Base-by-base conservation (phyloP, 2,113 vertebrate genomes). In the Orycteropus afer region DNA sequence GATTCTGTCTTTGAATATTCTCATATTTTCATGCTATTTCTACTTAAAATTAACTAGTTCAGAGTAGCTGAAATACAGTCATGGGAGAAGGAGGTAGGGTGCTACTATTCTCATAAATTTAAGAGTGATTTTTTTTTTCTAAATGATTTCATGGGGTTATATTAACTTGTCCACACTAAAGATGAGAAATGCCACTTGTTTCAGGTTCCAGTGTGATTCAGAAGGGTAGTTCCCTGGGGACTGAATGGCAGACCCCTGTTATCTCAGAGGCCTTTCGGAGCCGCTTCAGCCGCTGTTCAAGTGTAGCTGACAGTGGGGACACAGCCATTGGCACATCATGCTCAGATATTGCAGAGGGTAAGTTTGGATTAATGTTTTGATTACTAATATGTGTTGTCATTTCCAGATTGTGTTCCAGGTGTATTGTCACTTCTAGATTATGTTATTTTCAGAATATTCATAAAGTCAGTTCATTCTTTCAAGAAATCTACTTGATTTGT, bases 301-400 rank as follows among this genome's bases (percentile, higher is more conserved):
- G 98, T 22, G 97, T 98, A 97, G 97, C 98, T 0, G 99, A 99
- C 97, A 98, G 98, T 0, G 96, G 98, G 86, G 99, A 99, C 69
- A 98, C 98, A 0, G 98, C 98, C 82, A 98, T 99, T 17, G 99
- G 99, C 69, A 98, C 98, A 53, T 99, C 99, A 42, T 98, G 98
- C 92, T 99, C 99, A 0, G 99, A 99, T 97, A 98, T 98, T 98
- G 98, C 98, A 7, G 99, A 99, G 97, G 99, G 99, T 99, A 98
- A 98, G 77, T 91, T 93, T 80, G 89, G 49, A 65, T 63, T 1
- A 5, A 3, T 81, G 53, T 0, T 51, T 61, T 83, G 69, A 55
- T 93, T 93, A 71, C 42, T 65, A 74, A 12, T 67, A 55, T 89
- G 15, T 73, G 1, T 87, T 84, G 45, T 69, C 51, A 2, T 90